phyloP scores from a whole-genome alignment of 2,888 invertebrate genomes.

The Busseola fusca region DNA sequence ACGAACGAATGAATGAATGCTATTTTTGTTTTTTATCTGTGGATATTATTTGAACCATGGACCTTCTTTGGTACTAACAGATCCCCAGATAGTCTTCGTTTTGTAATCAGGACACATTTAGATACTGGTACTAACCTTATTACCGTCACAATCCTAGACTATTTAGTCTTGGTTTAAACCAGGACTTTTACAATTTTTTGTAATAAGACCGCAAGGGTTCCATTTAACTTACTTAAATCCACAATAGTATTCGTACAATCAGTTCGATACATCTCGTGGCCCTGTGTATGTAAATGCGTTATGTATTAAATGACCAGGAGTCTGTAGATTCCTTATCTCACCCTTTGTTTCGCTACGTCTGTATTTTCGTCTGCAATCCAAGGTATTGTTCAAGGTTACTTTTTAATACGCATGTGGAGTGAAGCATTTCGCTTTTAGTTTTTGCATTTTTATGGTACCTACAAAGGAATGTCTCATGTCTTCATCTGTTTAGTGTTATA shows the following conservation, averaged over 20 bases:
- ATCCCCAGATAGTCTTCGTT: too few relatives aligned
- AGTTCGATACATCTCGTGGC: slow-evolving; percentile 77
- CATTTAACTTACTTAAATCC: slow-evolving; percentile 80
- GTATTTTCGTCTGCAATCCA: slow-evolving; percentile 61
- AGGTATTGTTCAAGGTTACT: slow-evolving; percentile 69
- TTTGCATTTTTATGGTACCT: slow-evolving; percentile 33
- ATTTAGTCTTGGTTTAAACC: too few relatives aligned
- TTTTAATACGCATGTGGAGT: slow-evolving; percentile 47
- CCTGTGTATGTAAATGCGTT: slow-evolving; percentile 78
- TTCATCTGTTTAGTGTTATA: slow-evolving; percentile 20
- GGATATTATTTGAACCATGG: too few relatives aligned
- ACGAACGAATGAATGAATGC: too few relatives aligned
- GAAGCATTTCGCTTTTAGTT: slow-evolving; percentile 18
- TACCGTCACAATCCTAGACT: too few relatives aligned
- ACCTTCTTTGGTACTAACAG: too few relatives aligned
- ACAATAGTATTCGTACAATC: slow-evolving; percentile 74
- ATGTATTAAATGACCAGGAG: slow-evolving; percentile 75
- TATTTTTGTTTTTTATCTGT: too few relatives aligned
- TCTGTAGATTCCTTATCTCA: slow-evolving; percentile 74
- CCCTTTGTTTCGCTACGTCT: slow-evolving; percentile 71
- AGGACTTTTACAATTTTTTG: too few relatives aligned
- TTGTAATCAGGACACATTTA: too few relatives aligned
- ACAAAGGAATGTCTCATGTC: slow-evolving; percentile 30
- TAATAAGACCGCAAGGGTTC: too few relatives aligned
- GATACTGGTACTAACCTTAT: too few relatives aligned